Evolutionary conservation across 2,113 vertebrate genomes (phyloP).

Genomic region (Parotia lawesii): DNA sequence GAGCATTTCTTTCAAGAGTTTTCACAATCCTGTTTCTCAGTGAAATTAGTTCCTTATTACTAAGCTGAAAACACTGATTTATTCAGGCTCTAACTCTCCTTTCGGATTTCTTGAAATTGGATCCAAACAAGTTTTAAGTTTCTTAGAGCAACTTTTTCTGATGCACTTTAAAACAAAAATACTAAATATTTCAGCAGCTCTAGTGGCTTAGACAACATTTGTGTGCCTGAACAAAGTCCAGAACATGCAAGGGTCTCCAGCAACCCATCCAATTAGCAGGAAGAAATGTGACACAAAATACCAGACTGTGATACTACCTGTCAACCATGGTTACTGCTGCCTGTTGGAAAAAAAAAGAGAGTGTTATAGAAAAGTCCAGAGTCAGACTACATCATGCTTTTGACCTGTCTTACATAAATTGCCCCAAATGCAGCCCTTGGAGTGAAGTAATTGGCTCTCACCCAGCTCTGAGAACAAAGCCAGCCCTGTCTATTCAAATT

Average conservation of each 20-base stretch:
- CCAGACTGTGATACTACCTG: slow-evolving; percentile 76
- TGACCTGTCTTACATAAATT: not conserved
- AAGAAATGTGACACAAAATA: not conserved
- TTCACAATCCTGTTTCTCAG: not conserved
- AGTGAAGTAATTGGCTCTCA: not conserved
- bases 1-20: not conserved
- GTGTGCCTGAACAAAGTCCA: not conserved
- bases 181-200: not conserved
- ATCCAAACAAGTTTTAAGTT: not conserved
- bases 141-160: not conserved
- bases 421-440: not conserved
- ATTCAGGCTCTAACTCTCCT: not conserved
- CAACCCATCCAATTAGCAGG: not conserved
- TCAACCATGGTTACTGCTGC: slow-evolving; percentile 80
- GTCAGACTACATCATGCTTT: not conserved
- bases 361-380: not conserved
- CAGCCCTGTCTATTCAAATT: not conserved
- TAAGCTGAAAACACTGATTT: slow-evolving; percentile 27
- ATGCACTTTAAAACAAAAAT: not conserved
- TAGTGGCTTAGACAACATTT: not conserved
- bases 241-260: not conserved
- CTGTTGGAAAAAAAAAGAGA: slow-evolving; percentile 68
- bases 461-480: not conserved
- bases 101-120: not conserved
- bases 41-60: slow-evolving; percentile 17